A percentile compares a stretch with the other conserved stretches of the same genome.
Conservation (phyloP, 2,888 invertebrate genomes). For the Therioaphis trifolii region DNA sequence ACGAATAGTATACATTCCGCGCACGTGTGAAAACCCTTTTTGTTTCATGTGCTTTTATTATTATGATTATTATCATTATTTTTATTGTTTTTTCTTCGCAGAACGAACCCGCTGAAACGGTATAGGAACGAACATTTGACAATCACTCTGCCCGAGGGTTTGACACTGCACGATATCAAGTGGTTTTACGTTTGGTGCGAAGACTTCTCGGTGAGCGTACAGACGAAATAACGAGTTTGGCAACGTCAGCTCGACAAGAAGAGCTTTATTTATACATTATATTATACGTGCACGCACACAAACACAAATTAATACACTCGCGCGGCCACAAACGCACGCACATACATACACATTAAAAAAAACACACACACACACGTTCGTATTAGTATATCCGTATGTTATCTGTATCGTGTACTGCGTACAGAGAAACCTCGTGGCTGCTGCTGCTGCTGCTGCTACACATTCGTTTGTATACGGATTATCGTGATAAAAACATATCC, state of each 20-base stretch:
- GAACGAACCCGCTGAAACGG: conserved; percentile 79
- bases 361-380: no score
- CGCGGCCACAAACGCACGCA: neutral
- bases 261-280: conserved; percentile 19
- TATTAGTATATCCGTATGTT: neutral
- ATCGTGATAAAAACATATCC: conserved; percentile 43
- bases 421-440: conserved; percentile 29
- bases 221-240: conserved; percentile 35
- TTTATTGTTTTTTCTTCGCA: conserved; percentile 67
- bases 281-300: neutral
- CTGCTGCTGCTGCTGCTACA: neutral
- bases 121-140: conserved; percentile 87
- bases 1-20: conserved; percentile 15
- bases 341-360: neutral
- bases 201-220: conserved; percentile 82
- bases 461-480: conserved; percentile 16
- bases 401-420: neutral
- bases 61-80: conserved; percentile 12
- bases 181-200: conserved; percentile 95
- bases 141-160: conserved; percentile 87
- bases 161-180: conserved; percentile 82
- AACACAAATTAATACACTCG: conserved; percentile 5
- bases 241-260: conserved; percentile 17
- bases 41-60: neutral
- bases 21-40: conserved; percentile 15